Percentiles rank a stretch among this genome's conserved stretches.
Evolutionary conservation across 2,888 invertebrate species (phyloP).

Genomic region (Malacosoma neustria): DNA sequence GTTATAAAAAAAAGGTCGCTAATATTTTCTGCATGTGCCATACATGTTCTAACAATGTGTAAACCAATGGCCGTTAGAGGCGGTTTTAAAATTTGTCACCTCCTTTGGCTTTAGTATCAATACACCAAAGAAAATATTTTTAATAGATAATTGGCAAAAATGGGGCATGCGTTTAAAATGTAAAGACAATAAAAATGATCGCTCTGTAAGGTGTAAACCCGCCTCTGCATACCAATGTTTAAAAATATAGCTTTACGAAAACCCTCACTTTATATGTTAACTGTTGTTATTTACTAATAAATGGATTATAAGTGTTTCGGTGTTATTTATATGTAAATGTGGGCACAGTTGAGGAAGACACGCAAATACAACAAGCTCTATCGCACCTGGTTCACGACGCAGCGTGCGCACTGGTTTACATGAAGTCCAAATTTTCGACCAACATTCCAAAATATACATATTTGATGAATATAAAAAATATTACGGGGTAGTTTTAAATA

Average conservation of each 20-base stretch:
- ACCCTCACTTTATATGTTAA: slow-evolving; percentile 7
- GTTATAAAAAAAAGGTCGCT: neutral
- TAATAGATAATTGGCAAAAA: no score
- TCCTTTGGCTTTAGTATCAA: no score
- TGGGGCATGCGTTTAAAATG: no score
- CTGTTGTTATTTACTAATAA: slow-evolving; percentile 31
- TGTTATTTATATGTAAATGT: slow-evolving; percentile 38
- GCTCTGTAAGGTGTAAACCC: no score
- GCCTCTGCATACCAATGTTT: slow-evolving; percentile 24
- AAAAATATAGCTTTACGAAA: slow-evolving; percentile 22
- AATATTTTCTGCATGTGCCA: neutral
- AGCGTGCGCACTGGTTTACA: slow-evolving; percentile 65
- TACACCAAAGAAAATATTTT: no score
- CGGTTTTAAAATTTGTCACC: no score
- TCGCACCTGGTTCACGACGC: slow-evolving; percentile 43
- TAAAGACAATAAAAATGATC: no score
- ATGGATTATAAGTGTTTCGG: slow-evolving; percentile 33
- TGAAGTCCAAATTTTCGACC: slow-evolving; percentile 65
- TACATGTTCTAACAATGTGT: slow-evolving; percentile 33
- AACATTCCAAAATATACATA: no score
- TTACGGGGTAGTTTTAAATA: no score
- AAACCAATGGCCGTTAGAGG: slow-evolving; percentile 8
- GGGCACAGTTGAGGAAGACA: slow-evolving; percentile 51
- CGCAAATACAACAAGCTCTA: slow-evolving; percentile 72
- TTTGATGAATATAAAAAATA: no score